phyloP scores from a whole-genome alignment of 2,797 vertebrate species.

The Sebastes diaconus region DNA sequence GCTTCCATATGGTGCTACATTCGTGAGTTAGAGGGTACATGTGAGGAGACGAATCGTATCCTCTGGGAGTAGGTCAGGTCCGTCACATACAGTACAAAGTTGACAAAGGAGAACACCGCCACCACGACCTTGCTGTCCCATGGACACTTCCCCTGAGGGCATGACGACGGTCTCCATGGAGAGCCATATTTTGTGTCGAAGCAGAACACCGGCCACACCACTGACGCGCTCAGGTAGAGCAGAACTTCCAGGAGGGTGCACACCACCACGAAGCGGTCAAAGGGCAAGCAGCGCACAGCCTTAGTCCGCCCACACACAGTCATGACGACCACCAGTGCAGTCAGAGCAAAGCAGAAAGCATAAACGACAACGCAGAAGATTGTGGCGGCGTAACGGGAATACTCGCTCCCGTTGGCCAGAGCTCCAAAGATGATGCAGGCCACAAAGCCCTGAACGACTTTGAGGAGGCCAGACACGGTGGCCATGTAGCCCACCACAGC shows the following conservation, averaged over 20 bases:
- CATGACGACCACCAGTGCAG: slow-evolving; percentile 84
- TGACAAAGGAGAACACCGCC: slow-evolving; percentile 89
- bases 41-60: slow-evolving; percentile 79
- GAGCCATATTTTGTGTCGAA: slow-evolving; percentile 92
- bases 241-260: slow-evolving; percentile 89
- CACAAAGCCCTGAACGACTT: slow-evolving; percentile 92
- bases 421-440: slow-evolving; percentile 92
- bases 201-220: slow-evolving; percentile 94
- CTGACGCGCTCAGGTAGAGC: slow-evolving; percentile 89
- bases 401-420: slow-evolving; percentile 86
- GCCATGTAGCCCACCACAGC: slow-evolving; percentile 91
- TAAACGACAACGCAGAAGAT: slow-evolving; percentile 92
- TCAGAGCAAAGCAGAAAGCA: slow-evolving; percentile 86
- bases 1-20: slow-evolving; percentile 12
- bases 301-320: slow-evolving; percentile 85
- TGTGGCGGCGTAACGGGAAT: slow-evolving; percentile 80
- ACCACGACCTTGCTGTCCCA: slow-evolving; percentile 95
- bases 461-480: slow-evolving; percentile 90
- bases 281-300: slow-evolving; percentile 82
- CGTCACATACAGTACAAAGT: slow-evolving; percentile 86
- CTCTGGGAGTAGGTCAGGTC: slow-evolving; percentile 91
- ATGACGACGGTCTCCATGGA: slow-evolving; percentile 81
- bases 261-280: slow-evolving; percentile 87
- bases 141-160: slow-evolving; percentile 85
- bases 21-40: slow-evolving; percentile 33